Percentiles rank a stretch among this genome's conserved stretches.
These are phyloP conservation scores for Allacma fusca DNA, from an alignment of 2,888 invertebrate genomes.

Conservation along the genomic window DNA sequence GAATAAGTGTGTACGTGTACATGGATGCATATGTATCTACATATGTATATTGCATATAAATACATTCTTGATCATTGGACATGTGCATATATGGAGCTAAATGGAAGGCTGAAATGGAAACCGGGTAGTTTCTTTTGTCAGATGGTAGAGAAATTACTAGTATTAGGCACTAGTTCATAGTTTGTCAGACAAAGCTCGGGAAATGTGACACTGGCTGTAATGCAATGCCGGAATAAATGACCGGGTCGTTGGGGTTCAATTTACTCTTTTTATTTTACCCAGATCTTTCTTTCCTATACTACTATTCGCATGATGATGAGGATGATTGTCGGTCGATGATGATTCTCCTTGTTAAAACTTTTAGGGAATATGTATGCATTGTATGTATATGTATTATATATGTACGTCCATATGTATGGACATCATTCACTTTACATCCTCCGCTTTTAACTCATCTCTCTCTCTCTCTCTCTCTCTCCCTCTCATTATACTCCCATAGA, in stretches of 20 bases:
- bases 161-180: slow-evolving; percentile 43
- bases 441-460: too few species aligned
- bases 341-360: background rate
- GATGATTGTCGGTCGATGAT: slow-evolving; percentile 11
- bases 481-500: too few species aligned
- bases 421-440: too few species aligned
- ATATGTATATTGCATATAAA: too few species aligned
- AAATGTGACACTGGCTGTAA: slow-evolving; percentile 45
- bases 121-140: slow-evolving; percentile 46
- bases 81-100: too few species aligned
- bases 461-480: too few species aligned
- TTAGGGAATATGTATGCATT: too few species aligned
- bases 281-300: background rate
- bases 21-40: too few species aligned
- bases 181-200: slow-evolving; percentile 35
- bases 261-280: slow-evolving; percentile 34
- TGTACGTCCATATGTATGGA: too few species aligned
- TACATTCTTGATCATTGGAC: too few species aligned
- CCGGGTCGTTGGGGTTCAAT: slow-evolving; percentile 44
- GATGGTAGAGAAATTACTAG: slow-evolving; percentile 46
- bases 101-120: slow-evolving; percentile 46
- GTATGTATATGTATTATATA: too few species aligned
- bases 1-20: too few species aligned
- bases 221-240: slow-evolving; percentile 51
- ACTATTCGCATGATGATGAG: background rate